Percentiles rank a stretch among this genome's conserved stretches.
Conservation (phyloP, 2,797 vertebrate species). For the Cirrhinus molitorella region DNA sequence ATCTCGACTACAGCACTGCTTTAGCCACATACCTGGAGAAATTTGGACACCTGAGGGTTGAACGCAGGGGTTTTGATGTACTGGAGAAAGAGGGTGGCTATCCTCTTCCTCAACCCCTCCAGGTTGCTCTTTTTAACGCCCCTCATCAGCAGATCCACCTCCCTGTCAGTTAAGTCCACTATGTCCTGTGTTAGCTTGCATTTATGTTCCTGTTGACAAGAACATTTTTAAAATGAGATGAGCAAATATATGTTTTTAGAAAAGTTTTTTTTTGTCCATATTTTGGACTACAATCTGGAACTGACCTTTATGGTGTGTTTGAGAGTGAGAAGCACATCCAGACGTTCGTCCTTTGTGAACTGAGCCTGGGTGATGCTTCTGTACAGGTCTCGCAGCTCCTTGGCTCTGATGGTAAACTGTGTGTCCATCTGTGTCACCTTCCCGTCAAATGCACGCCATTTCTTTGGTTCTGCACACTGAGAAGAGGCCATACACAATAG, state of each 20-base stretch:
- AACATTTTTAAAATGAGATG: background rate
- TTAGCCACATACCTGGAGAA: conserved; percentile 83
- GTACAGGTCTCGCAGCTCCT: conserved; percentile 88
- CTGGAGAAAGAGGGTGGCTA: conserved; percentile 90
- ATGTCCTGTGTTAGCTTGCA: conserved; percentile 89
- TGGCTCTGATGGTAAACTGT: conserved; percentile 81
- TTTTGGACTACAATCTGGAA: background rate
- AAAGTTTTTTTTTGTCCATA: background rate
- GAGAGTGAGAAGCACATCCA: conserved; percentile 80
- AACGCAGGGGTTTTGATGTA: conserved; percentile 90
- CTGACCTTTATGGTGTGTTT: conserved; percentile 87
- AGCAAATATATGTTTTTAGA: background rate
- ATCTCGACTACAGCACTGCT: background rate
- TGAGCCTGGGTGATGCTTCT: conserved; percentile 69
- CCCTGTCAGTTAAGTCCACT: conserved; percentile 88
- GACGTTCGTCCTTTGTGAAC: conserved; percentile 80
- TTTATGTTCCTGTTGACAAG: conserved; percentile 81
- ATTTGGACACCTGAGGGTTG: conserved; percentile 85
- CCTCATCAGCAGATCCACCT: conserved; percentile 86
- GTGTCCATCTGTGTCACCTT: conserved; percentile 86
- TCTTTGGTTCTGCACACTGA: conserved; percentile 85
- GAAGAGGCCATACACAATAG: conserved; percentile 32
- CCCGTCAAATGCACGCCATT: conserved; percentile 83
- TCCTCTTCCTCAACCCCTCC: conserved; percentile 89
- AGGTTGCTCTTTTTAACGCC: conserved; percentile 81